Percentiles rank a stretch among this genome's conserved stretches.
Conservation (phyloP, 2,888 invertebrate species). For the Caenorhabditis virilis region DNA sequence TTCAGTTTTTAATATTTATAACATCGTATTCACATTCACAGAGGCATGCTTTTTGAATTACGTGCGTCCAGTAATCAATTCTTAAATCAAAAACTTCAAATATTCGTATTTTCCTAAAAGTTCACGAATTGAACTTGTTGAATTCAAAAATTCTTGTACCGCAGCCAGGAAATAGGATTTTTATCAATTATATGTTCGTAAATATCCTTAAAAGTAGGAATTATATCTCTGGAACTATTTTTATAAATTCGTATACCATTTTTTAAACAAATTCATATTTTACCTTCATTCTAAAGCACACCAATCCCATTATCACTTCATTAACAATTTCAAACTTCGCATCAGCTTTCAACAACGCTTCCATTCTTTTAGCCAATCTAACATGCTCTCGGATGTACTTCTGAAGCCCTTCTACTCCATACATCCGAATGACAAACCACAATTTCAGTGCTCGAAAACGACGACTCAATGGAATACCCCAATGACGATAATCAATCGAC, state of each 20-base stretch:
- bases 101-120: no score
- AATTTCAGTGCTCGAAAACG: conserved; percentile 92
- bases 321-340: conserved; percentile 67
- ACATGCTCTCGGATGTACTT: conserved; percentile 82
- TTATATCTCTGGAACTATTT: no score
- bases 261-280: neutral
- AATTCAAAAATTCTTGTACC: no score
- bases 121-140: no score
- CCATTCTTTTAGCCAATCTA: conserved; percentile 67
- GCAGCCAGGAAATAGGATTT: no score
- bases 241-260: neutral
- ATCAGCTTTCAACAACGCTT: conserved; percentile 60
- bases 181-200: no score
- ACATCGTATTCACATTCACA: no score
- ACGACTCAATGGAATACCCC: conserved; percentile 94
- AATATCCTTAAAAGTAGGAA: no score
- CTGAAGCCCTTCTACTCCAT: conserved; percentile 90
- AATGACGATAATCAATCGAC: conserved; percentile 86
- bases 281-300: conserved; percentile 67
- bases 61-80: no score
- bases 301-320: conserved; percentile 68
- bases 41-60: no score
- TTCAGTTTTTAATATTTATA: no score
- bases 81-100: no score
- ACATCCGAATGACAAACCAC: conserved; percentile 94